These are phyloP conservation scores for Dryobates pubescens DNA, from an alignment of 2,797 vertebrate species.

Conservation along the genomic window DNA sequence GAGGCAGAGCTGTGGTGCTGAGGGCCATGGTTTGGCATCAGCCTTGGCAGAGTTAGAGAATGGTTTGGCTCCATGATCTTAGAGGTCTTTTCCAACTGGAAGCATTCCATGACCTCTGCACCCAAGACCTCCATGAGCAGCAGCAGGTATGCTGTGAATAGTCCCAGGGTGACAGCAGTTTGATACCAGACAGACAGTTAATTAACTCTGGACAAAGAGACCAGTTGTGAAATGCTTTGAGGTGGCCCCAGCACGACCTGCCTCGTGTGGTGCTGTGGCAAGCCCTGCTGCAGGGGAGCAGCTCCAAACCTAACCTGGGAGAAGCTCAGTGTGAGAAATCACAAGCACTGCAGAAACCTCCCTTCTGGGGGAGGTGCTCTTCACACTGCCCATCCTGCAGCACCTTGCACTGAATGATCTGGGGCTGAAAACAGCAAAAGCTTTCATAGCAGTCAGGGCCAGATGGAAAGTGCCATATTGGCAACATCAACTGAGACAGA, in stretches of 20 bases:
- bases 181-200: neutral
- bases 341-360: slow-evolving; percentile 16
- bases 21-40: too few relatives aligned
- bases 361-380: slow-evolving; percentile 55
- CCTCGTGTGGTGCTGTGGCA: neutral
- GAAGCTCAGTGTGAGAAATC: slow-evolving; percentile 48
- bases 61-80: too few relatives aligned
- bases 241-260: neutral
- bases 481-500: slow-evolving; percentile 68
- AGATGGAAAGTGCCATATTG: slow-evolving; percentile 72
- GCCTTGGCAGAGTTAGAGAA: too few relatives aligned
- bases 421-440: slow-evolving; percentile 68
- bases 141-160: neutral
- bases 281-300: neutral
- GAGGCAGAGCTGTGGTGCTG: too few relatives aligned
- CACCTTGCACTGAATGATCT: slow-evolving; percentile 41
- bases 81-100: too few relatives aligned
- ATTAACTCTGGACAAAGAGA: neutral
- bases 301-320: slow-evolving; percentile 27
- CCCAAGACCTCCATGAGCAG: neutral
- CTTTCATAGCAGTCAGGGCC: slow-evolving; percentile 58
- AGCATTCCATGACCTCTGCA: neutral
- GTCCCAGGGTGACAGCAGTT: neutral
- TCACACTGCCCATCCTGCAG: slow-evolving; percentile 58
- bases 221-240: neutral